A percentile compares a stretch with the other conserved stretches of the same genome.
These are phyloP conservation scores for Schizaphis graminum DNA, from an alignment of 2,888 invertebrate species.

Conservation along the genomic window DNA sequence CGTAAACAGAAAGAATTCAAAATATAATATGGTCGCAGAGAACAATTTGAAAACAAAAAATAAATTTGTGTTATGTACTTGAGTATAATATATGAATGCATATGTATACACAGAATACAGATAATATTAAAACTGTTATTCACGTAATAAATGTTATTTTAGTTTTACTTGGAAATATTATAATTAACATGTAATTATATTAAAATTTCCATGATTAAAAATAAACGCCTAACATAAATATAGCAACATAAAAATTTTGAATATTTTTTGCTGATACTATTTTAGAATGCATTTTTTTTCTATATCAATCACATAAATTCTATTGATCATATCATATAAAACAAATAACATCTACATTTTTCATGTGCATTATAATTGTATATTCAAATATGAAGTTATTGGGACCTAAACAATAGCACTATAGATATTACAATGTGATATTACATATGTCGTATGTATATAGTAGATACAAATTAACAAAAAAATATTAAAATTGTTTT, in stretches of 20 bases:
- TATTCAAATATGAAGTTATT: neutral
- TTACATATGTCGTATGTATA: neutral
- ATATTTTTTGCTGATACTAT: neutral
- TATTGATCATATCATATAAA: neutral
- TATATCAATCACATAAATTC: neutral
- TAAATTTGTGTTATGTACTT: neutral
- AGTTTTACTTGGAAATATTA: neutral
- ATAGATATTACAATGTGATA: neutral
- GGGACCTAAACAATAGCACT: neutral
- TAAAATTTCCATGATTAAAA: neutral
- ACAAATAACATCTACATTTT: neutral
- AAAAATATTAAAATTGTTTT: neutral
- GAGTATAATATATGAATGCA: no score
- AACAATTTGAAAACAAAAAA: constrained; percentile 8
- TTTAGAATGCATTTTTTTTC: neutral
- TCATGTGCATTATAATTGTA: neutral
- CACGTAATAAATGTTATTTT: neutral
- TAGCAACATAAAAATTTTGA: neutral
- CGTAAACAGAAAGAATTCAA: constrained; percentile 43
- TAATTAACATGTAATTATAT: neutral
- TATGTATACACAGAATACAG: no score
- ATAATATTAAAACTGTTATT: neutral
- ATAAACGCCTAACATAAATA: neutral
- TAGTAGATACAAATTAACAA: neutral
- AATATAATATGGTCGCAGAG: neutral